A percentile compares a stretch with the other conserved stretches of the same genome.
These are phyloP conservation scores for Mesochorus sp. DNA, from an alignment of 2,888 invertebrate species.

Conservation along the genomic window DNA sequence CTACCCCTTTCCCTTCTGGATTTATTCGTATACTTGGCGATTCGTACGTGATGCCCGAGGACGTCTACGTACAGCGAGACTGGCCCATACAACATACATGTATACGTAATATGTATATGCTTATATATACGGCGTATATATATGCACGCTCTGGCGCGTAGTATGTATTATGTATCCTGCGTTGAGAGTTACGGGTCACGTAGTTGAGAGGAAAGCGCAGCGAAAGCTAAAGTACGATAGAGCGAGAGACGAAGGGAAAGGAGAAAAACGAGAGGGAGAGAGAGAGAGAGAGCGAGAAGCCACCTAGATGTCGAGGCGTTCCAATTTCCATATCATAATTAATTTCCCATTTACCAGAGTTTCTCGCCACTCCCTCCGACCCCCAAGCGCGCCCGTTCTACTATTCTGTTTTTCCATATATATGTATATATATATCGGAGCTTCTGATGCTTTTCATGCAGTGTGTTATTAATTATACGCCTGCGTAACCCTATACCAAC, in stretches of 20 bases:
- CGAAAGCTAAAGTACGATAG: not conserved
- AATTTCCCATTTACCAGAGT: constrained; percentile 72
- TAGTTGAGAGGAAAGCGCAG: constrained; percentile 57
- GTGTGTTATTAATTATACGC: constrained; percentile 72
- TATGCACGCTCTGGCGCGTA: constrained; percentile 1
- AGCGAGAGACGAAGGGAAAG: not conserved
- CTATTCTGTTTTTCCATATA: not conserved
- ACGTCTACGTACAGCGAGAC: constrained; percentile 21
- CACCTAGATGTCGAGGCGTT: constrained; percentile 59
- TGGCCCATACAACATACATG: too few species aligned
- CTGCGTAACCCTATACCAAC: constrained; percentile 61
- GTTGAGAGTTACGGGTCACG: constrained; percentile 66
- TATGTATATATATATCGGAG: constrained; percentile 15
- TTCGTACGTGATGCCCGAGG: constrained; percentile 57
- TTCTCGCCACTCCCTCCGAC: constrained; percentile 23
- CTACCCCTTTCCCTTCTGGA: constrained; percentile 48
- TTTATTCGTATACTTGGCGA: constrained; percentile 62
- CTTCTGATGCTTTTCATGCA: constrained; percentile 40
- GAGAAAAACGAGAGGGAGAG: constrained; percentile 34
- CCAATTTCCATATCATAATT: constrained; percentile 75
- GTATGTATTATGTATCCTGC: constrained; percentile 64
- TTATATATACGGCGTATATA: too few species aligned
- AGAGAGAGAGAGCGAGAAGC: constrained; percentile 21
- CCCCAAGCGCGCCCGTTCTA: constrained; percentile 1
- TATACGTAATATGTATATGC: too few species aligned